phyloP scores from a whole-genome alignment of 2,113 vertebrate species.

The Thermophis baileyi region DNA sequence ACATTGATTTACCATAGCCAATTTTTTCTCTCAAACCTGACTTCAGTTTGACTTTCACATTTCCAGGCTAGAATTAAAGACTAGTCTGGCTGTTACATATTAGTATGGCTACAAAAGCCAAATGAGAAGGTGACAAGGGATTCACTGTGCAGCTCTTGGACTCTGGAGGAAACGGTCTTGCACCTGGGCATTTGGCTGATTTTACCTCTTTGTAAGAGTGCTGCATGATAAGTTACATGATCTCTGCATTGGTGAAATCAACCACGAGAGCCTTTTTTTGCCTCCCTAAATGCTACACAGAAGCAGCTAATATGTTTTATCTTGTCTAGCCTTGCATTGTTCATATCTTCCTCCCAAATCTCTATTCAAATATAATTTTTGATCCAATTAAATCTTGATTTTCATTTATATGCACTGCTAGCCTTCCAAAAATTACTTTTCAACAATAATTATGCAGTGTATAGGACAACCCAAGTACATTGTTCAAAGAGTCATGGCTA shows the following conservation, averaged over 20 bases:
- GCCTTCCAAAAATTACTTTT: background rate
- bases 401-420: background rate
- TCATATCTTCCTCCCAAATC: background rate
- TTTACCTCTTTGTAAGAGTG: background rate
- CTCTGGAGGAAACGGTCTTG: background rate
- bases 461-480: background rate
- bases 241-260: background rate
- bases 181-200: background rate
- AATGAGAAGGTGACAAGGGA: background rate
- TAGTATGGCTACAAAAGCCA: background rate
- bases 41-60: constrained; percentile 8
- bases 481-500: background rate
- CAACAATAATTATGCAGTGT: background rate
- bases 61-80: background rate
- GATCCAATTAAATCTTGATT: background rate
- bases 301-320: background rate
- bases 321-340: background rate
- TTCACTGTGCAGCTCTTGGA: background rate
- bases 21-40: background rate
- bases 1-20: background rate
- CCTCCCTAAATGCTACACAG: background rate
- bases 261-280: background rate
- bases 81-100: background rate
- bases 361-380: background rate
- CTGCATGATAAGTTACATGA: background rate